Percentiles rank a stretch among this genome's conserved stretches.
phyloP scores from a whole-genome alignment of 2,797 vertebrate genomes.

The Neomorphus geoffroyi region DNA sequence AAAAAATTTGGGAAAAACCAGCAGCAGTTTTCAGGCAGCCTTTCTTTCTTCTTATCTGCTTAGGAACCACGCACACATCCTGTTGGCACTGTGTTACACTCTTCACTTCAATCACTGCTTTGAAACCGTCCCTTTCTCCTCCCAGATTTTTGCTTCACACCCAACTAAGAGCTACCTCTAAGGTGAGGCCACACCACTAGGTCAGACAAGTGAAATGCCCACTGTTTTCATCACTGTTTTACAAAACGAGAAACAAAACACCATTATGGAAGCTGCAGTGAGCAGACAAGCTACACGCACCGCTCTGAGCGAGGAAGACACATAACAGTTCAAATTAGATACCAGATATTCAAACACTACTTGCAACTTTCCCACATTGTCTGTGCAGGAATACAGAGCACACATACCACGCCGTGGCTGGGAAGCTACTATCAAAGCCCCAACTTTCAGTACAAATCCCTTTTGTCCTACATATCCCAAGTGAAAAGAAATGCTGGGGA shows the following conservation, averaged over 20 bases:
- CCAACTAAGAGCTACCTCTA: neutral
- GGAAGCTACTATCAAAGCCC: neutral
- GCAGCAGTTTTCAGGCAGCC: neutral
- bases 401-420: rapidly evolving
- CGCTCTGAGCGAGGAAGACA: neutral
- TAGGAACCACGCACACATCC: neutral
- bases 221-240: neutral
- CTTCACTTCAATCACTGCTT: neutral
- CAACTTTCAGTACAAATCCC: neutral
- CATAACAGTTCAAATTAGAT: neutral
- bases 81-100: neutral
- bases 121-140: neutral
- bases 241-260: neutral
- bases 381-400: neutral
- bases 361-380: neutral
- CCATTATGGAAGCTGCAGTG: neutral
- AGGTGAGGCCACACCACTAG: neutral
- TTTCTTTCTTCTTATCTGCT: constrained; percentile 1
- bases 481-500: too few species aligned
- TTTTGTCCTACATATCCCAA: neutral
- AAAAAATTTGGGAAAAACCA: neutral
- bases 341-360: neutral
- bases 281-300: neutral
- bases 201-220: neutral
- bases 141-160: neutral